Conservation (phyloP, 30 jellyfish, hydroid and myxozoan species). For the Turritopsis rubra region DNA sequence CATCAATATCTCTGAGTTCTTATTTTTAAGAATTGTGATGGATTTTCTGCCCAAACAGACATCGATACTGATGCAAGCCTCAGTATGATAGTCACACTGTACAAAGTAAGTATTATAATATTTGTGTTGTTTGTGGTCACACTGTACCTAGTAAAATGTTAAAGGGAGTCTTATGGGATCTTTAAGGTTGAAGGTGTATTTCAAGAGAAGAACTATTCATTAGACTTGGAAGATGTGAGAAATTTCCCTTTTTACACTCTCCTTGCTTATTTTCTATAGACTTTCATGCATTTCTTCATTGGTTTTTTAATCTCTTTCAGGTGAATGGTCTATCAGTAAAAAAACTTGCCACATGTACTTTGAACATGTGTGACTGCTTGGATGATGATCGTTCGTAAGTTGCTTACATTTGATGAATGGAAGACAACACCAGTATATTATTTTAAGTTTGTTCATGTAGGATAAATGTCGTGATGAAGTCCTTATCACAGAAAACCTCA, state of each 20-base stretch:
- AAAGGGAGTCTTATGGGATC: background rate
- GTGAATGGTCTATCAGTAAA: conserved; percentile 39
- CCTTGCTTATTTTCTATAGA: background rate
- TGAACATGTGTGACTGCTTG: conserved; percentile 49
- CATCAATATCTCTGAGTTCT: too few species aligned
- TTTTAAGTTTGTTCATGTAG: conserved; percentile 10
- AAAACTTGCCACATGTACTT: conserved; percentile 39
- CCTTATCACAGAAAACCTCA: conserved; percentile 34
- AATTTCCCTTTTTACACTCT: background rate
- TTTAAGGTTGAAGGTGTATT: conserved; percentile 17
- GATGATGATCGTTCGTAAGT: conserved; percentile 26
- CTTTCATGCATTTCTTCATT: background rate
- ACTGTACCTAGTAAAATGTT: background rate
- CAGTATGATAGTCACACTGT: conserved; percentile 42
- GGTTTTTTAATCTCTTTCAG: conserved; percentile 17
- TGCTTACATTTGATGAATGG: background rate
- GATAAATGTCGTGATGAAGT: conserved; percentile 40
- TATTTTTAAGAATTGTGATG: background rate
- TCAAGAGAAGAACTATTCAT: conserved; percentile 35
- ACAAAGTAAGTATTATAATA: conserved; percentile 28
- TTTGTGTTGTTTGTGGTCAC: background rate
- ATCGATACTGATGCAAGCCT: background rate
- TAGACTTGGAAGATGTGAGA: conserved; percentile 56
- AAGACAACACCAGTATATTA: background rate
- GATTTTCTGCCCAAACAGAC: background rate